Evolutionary conservation across 2,888 invertebrate species (phyloP).

Genomic region (Acanthoscelides obtectus): DNA sequence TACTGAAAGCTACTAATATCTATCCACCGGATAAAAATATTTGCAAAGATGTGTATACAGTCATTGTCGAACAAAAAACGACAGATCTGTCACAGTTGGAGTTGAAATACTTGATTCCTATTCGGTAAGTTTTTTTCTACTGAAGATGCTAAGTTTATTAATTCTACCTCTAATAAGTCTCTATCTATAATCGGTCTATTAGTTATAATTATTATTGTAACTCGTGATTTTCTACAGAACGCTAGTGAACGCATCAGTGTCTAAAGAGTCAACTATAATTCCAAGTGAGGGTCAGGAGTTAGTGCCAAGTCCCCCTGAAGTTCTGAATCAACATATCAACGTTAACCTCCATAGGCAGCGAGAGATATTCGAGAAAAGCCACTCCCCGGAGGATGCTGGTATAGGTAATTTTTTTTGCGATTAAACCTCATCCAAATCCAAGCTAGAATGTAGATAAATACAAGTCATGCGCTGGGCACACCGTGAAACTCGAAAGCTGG

Average conservation of each 20-base stretch:
- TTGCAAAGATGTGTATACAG: conserved; percentile 18
- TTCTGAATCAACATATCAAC: conserved; percentile 6
- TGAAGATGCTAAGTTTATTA: too few relatives aligned
- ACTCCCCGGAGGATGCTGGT: not conserved
- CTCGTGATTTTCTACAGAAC: not conserved
- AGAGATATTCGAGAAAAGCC: conserved; percentile 9
- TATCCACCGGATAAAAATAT: conserved; percentile 13
- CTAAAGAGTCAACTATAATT: not conserved
- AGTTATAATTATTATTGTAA: too few relatives aligned
- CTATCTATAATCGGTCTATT: too few relatives aligned
- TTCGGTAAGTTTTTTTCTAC: not conserved
- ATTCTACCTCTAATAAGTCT: too few relatives aligned
- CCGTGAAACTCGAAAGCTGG: too few relatives aligned
- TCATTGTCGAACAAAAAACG: conserved; percentile 17
- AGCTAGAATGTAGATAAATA: too few relatives aligned
- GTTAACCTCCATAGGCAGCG: conserved; percentile 8
- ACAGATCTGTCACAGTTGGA: conserved; percentile 9
- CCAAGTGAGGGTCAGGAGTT: not conserved
- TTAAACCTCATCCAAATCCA: too few relatives aligned
- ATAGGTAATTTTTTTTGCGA: too few relatives aligned
- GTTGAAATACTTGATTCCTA: not conserved
- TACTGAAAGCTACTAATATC: conserved; percentile 10
- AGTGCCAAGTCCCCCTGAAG: not conserved
- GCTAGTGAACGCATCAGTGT: not conserved
- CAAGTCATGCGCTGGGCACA: too few relatives aligned